phyloP scores from a whole-genome alignment of 2,113 vertebrate species.

The Cynocephalus volans region DNA sequence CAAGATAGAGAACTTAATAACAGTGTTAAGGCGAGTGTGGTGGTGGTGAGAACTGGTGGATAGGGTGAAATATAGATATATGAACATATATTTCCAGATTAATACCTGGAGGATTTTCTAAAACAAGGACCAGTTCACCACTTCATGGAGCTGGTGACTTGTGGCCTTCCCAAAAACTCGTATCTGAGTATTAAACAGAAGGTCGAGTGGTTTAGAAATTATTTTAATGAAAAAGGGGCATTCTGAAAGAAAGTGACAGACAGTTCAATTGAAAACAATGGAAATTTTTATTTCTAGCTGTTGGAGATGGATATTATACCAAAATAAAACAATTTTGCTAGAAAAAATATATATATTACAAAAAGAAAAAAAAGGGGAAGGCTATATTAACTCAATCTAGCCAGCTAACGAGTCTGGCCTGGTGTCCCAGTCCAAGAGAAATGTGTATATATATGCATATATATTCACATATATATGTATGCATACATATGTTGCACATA shows the following conservation, averaged over 20 bases:
- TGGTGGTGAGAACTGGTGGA: too few species aligned
- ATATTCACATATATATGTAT: not conserved
- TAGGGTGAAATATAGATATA: not conserved
- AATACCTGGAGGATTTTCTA: constrained; percentile 93
- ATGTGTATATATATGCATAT: not conserved
- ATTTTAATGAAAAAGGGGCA: constrained; percentile 93
- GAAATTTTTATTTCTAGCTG: not conserved
- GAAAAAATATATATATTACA: not conserved
- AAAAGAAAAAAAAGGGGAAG: not conserved
- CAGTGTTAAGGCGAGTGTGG: not conserved
- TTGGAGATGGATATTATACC: not conserved
- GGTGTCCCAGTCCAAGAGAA: not conserved
- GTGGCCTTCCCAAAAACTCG: constrained; percentile 93
- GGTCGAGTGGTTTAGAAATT: constrained; percentile 93
- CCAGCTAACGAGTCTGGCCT: not conserved
- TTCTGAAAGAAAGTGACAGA: constrained; percentile 90
- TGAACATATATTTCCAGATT: constrained; percentile 95
- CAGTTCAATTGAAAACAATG: constrained; percentile 83
- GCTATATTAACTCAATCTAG: not conserved
- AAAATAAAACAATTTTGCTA: not conserved
- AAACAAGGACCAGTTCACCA: constrained; percentile 93
- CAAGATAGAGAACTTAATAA: not conserved
- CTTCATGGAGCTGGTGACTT: constrained; percentile 95
- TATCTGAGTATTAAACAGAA: constrained; percentile 93
- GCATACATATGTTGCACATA: not conserved